These are phyloP conservation scores for Platyscapa corneri DNA, from an alignment of 1,140 invertebrate species.

Conservation along the genomic window DNA sequence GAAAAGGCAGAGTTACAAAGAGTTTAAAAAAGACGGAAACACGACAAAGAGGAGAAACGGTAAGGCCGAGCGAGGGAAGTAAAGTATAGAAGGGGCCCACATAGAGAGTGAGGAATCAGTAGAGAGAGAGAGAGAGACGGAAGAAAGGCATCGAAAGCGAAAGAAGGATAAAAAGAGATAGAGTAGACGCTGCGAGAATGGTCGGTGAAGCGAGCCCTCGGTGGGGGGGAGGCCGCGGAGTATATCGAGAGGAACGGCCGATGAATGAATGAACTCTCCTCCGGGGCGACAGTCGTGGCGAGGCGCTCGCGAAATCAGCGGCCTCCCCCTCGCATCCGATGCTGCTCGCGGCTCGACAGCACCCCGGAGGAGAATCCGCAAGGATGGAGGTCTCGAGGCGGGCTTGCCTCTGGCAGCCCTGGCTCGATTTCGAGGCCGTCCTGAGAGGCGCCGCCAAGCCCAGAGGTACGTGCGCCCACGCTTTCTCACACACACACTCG, in stretches of 20 bases:
- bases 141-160: neutral
- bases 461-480: neutral
- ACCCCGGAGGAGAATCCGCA: slow-evolving; percentile 33
- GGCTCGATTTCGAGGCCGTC: slow-evolving; percentile 62
- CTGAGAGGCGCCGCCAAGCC: neutral
- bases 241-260: slow-evolving; percentile 52
- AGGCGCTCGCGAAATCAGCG: slow-evolving; percentile 16
- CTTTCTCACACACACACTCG: neutral
- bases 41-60: neutral
- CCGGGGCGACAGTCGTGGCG: slow-evolving; percentile 36
- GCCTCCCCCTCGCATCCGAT: neutral
- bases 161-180: neutral
- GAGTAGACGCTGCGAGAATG: slow-evolving; percentile 2
- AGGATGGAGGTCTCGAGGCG: slow-evolving; percentile 65
- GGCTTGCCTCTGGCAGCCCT: slow-evolving; percentile 69
- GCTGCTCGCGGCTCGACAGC: neutral
- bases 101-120: neutral
- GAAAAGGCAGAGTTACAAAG: neutral
- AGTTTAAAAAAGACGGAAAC: neutral
- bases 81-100: neutral
- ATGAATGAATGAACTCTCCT: slow-evolving; percentile 74
- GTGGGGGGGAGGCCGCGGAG: slow-evolving; percentile 46
- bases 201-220: slow-evolving; percentile 19
- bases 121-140: slow-evolving; percentile 4
- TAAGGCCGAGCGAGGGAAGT: neutral